Base-by-base conservation (phyloP, 1,140 invertebrate genomes). In the Danaus melanippus region DNA sequence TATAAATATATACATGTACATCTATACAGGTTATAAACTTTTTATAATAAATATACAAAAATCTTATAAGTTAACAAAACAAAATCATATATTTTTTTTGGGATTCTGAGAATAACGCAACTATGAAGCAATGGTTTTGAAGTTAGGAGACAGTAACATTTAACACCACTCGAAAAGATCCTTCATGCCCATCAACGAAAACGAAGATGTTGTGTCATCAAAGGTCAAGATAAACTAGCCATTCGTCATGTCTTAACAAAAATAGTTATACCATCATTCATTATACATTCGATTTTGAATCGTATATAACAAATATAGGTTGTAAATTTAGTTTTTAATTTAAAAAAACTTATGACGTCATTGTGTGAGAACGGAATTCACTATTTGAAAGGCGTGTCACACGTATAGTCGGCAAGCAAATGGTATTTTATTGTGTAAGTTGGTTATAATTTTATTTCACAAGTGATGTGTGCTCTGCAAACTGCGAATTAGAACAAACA, bases 141-240 rank as follows among this genome's bases (percentile, higher is more conserved):
- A 51, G 51, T 55, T 55, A 54, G 41, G 41, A 17, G 52, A 50
- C 44, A 55, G 51, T 40, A 50, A 46, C 17, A 55, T 44, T 50
- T 39, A 46, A 43, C 45, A 32, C 21, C 4, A 58, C 55, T 61
- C 53, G 42, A 42, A 39, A 58, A 58, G 56, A 61, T 46, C 64
- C 64, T 64, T 64, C 59, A 58, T 58, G 61, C 64, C 45, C 47
- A 60, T 69, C 59, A 58, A 32, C 21, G 21, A 48, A 61, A 41
- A 52, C 10, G 53, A 58, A 47, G 50, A 53, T 52, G 32, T 50
- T 49, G 42, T 56, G 51, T 48, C 59, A 62, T 56, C 52, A 66
- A 66, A 69, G 67, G 67, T 67, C 61, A 60, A 46, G 50, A 55
- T 9, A 62, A 68, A 68, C 60, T 68, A 55, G 60, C 49, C 41